Evolutionary conservation across 2,113 vertebrate species (phyloP).

Genomic region (Dryoscopus gambensis): DNA sequence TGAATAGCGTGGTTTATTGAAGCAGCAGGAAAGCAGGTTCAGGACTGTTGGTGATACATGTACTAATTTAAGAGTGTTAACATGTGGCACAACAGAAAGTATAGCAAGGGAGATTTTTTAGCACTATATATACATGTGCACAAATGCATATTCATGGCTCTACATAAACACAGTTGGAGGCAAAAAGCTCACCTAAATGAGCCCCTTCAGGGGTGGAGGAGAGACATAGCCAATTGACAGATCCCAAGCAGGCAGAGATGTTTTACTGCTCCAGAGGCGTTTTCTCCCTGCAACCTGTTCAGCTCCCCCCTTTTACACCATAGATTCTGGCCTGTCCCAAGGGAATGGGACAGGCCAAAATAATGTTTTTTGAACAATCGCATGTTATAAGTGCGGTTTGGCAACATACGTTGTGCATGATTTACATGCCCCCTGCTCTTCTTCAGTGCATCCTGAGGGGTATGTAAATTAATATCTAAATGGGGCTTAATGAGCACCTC

Average conservation of each 20-base stretch:
- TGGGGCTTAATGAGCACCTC: background rate
- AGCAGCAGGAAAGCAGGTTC: background rate
- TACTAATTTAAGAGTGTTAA: background rate
- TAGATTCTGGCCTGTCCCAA: background rate
- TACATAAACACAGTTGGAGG: rapidly evolving
- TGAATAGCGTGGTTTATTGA: background rate
- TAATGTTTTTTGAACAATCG: rapidly evolving
- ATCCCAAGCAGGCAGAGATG: background rate
- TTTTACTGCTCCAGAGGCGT: background rate
- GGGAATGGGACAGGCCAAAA: background rate
- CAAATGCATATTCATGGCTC: background rate
- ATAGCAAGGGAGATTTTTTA: background rate
- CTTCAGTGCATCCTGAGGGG: background rate
- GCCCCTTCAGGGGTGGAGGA: background rate
- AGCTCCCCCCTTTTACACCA: background rate
- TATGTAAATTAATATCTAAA: background rate
- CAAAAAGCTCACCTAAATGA: background rate
- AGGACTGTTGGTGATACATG: background rate
- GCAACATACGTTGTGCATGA: no score
- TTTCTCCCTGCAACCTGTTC: background rate
- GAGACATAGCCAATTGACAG: background rate
- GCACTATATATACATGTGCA: no score
- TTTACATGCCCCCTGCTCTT: background rate
- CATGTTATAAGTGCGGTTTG: background rate
- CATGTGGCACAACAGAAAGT: background rate